A percentile compares a stretch with the other conserved stretches of the same genome.
Evolutionary conservation across 2,113 vertebrate species (phyloP).

Genomic region (Bos indicus): DNA sequence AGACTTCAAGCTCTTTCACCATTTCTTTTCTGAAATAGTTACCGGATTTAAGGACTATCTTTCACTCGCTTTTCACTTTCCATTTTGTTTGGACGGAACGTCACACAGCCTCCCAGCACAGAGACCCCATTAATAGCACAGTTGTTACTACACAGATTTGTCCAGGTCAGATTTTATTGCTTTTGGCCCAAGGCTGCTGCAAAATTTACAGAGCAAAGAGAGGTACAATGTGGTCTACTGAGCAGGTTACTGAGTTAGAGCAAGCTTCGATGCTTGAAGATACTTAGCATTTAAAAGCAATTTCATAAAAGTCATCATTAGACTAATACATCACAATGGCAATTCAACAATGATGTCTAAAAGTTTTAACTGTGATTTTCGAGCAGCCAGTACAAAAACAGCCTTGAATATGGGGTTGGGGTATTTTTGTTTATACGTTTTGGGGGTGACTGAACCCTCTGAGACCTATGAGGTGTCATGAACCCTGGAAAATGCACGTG

Average conservation of each 20-base stretch:
- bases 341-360: not conserved
- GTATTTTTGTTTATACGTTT: not conserved
- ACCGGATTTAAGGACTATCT: not conserved
- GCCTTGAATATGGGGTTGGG: not conserved
- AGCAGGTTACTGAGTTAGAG: not conserved
- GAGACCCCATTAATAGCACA: not conserved
- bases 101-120: not conserved
- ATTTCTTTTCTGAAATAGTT: not conserved
- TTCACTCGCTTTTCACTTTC: not conserved
- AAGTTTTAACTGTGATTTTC: not conserved
- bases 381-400: not conserved
- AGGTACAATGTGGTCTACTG: constrained; percentile 14
- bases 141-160: constrained; percentile 8
- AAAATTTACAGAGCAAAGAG: constrained; percentile 58
- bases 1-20: not conserved
- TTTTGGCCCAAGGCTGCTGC: constrained; percentile 36
- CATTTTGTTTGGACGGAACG: not conserved
- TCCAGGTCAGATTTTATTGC: constrained; percentile 60
- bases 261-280: not conserved
- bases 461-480: not conserved
- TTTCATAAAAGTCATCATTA: constrained; percentile 47
- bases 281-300: constrained; percentile 39
- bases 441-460: not conserved
- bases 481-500: constrained; percentile 18
- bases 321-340: constrained; percentile 42